A percentile compares a stretch with the other conserved stretches of the same genome.
Evolutionary conservation across 2,113 vertebrate genomes (phyloP).

Genomic region (Odontesthes bonariensis): DNA sequence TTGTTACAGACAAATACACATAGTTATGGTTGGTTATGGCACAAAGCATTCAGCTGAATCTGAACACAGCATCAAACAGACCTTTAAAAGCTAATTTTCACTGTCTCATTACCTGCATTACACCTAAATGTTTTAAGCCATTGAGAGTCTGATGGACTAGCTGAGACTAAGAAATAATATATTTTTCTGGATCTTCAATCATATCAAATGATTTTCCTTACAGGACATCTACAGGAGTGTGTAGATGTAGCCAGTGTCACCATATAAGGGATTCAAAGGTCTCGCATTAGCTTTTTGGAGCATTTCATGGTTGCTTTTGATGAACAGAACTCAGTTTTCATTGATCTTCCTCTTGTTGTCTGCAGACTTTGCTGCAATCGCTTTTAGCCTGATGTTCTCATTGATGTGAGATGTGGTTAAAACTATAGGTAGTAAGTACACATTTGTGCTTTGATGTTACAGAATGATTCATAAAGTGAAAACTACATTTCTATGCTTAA

Average conservation of each 20-base stretch:
- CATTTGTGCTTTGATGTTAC: not conserved
- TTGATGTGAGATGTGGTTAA: not conserved
- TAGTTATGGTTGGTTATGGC: not conserved
- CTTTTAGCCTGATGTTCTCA: not conserved
- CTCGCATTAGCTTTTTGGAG: not conserved
- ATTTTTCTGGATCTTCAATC: too few relatives aligned
- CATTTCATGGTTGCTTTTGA: not conserved
- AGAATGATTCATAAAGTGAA: not conserved
- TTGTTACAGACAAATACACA: not conserved
- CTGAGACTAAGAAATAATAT: too few relatives aligned
- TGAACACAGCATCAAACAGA: not conserved
- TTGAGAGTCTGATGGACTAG: too few relatives aligned
- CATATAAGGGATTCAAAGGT: not conserved
- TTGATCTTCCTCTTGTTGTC: not conserved
- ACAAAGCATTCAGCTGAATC: not conserved
- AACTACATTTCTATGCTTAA: too few relatives aligned
- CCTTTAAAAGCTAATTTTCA: not conserved
- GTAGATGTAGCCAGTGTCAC: not conserved
- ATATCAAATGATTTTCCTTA: not conserved
- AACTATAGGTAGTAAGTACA: not conserved
- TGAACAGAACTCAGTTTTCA: not conserved
- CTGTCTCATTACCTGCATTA: not conserved
- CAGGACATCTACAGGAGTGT: not conserved
- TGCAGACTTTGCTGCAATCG: not conserved
- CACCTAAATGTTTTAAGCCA: too few relatives aligned